Percentiles rank a stretch among this genome's conserved stretches.
These are phyloP conservation scores for Typhlomys cinereus DNA, from an alignment of 2,113 vertebrate genomes.

Conservation along the genomic window DNA sequence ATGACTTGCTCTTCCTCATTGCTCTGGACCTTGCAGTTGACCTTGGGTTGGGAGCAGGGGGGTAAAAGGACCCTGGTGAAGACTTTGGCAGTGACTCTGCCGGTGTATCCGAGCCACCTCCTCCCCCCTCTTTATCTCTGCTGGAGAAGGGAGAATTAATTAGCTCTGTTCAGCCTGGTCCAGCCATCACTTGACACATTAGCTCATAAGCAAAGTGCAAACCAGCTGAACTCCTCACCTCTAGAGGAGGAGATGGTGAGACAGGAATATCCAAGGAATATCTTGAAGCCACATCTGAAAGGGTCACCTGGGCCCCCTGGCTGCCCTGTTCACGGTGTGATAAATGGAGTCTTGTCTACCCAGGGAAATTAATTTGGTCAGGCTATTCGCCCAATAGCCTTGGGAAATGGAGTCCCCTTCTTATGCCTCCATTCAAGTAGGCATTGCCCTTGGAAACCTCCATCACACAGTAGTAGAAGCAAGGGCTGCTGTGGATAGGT, in stretches of 20 bases:
- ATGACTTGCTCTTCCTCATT: not conserved
- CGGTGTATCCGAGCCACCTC: not conserved
- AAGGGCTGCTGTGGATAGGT: not conserved
- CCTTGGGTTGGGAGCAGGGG: not conserved
- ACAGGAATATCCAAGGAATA: not conserved
- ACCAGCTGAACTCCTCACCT: not conserved
- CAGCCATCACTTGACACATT: slow-evolving; percentile 50
- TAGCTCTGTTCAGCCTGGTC: slow-evolving; percentile 46
- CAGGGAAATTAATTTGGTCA: slow-evolving; percentile 26
- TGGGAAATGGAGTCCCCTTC: not conserved
- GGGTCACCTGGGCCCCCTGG: not conserved
- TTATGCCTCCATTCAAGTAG: rapidly evolving
- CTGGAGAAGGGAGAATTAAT: slow-evolving; percentile 60
- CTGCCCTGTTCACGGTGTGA: not conserved
- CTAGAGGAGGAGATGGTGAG: not conserved
- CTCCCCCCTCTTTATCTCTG: slow-evolving; percentile 10
- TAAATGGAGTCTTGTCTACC: not conserved
- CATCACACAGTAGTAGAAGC: not conserved
- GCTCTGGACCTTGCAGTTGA: not conserved
- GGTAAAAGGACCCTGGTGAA: not conserved
- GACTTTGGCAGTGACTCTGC: not conserved
- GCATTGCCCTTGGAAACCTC: not conserved
- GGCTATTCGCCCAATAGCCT: not conserved
- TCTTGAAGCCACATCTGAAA: not conserved
- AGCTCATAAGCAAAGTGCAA: slow-evolving; percentile 53